These are phyloP conservation scores for Pseudorhombus dupliciocellatus DNA, from an alignment of 2,113 vertebrate genomes.

Conservation along the genomic window DNA sequence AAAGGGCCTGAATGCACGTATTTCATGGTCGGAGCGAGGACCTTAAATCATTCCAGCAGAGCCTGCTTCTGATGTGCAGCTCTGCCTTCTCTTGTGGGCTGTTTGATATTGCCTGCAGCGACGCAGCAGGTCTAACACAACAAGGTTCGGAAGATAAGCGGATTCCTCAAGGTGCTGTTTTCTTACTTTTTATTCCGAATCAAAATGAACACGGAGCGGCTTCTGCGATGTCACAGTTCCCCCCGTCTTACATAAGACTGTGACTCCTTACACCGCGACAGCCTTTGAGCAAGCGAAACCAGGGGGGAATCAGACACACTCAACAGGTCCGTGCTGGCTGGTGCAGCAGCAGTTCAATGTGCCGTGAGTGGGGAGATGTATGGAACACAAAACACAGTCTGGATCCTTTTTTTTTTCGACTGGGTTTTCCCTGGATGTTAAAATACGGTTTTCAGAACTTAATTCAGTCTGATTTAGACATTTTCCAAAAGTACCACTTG, in stretches of 20 bases:
- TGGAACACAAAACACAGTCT: slow-evolving; percentile 9
- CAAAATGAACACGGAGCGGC: slow-evolving; percentile 3
- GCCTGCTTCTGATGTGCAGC: slow-evolving; percentile 2
- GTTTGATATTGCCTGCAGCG: slow-evolving; percentile 17
- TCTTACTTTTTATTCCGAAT: slow-evolving; percentile 3
- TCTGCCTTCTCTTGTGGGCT: slow-evolving; percentile 21
- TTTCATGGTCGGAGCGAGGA: slow-evolving; percentile 21
- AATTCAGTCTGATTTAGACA: background rate
- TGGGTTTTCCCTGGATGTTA: background rate
- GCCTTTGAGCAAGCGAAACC: background rate
- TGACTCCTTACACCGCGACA: background rate
- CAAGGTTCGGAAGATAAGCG: slow-evolving; percentile 8
- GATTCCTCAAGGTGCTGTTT: background rate
- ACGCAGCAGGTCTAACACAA: slow-evolving; percentile 28
- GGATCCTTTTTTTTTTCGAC: background rate
- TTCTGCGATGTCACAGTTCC: slow-evolving; percentile 2
- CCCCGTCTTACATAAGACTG: slow-evolving; percentile 24
- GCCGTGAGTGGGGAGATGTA: slow-evolving; percentile 1
- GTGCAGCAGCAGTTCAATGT: background rate
- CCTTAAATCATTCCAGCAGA: slow-evolving; percentile 38
- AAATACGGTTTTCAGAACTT: background rate
- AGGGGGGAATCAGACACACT: slow-evolving; percentile 8
- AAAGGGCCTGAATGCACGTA: slow-evolving; percentile 14
- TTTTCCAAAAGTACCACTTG: background rate
- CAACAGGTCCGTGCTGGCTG: background rate